phyloP scores from a whole-genome alignment of 37 sponge, comb jelly and placozoan species.

The Halisarca cf. caerulea region DNA sequence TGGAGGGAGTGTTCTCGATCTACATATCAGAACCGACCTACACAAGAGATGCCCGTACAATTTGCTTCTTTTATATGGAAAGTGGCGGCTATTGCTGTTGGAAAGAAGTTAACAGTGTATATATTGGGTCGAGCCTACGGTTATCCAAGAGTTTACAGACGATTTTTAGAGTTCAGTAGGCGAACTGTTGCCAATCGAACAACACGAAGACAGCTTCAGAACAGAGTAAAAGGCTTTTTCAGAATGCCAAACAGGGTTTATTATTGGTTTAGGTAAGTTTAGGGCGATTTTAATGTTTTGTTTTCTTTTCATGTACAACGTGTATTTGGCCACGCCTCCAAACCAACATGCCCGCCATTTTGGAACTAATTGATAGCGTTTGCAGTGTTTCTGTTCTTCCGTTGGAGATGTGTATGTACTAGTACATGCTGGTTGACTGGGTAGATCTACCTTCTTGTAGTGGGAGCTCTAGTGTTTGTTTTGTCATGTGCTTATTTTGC shows the following conservation, averaged over 20 bases:
- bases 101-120: constrained; percentile 68
- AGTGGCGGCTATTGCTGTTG: constrained; percentile 50
- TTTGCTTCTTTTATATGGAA: constrained; percentile 44
- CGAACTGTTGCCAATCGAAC: constrained; percentile 18
- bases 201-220: constrained; percentile 38
- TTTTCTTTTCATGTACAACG: too few relatives aligned
- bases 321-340: too few relatives aligned
- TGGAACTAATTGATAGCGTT: too few relatives aligned
- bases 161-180: constrained; percentile 57
- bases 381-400: too few relatives aligned
- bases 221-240: constrained; percentile 70
- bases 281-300: background rate
- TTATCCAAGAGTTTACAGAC: constrained; percentile 62
- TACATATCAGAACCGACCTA: too few relatives aligned
- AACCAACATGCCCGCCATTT: too few relatives aligned
- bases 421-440: too few relatives aligned
- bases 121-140: constrained; percentile 74
- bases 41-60: constrained; percentile 23
- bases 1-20: too few relatives aligned
- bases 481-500: too few relatives aligned
- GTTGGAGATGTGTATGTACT: too few relatives aligned
- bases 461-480: too few relatives aligned
- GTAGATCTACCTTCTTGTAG: too few relatives aligned
- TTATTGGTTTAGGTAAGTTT: constrained; percentile 18
- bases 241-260: constrained; percentile 66